A percentile compares a stretch with the other conserved stretches of the same genome.
Evolutionary conservation across 2,888 invertebrate genomes (phyloP).

Genomic region (Drosophila putrida): DNA sequence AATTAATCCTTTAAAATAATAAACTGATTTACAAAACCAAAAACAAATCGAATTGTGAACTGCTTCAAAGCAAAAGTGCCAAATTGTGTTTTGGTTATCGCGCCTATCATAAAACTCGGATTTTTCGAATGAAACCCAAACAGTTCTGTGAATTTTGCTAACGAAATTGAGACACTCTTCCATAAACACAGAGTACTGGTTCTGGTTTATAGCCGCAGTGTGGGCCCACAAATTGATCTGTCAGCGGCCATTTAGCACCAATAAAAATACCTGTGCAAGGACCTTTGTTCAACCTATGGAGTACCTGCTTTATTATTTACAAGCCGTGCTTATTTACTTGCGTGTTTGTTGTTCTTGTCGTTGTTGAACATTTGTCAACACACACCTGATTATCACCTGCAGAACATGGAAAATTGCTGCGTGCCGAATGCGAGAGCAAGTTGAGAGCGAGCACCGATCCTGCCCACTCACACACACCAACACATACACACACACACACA

Average conservation of each 20-base stretch:
- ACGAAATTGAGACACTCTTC: constrained; percentile 36
- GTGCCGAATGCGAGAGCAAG: constrained; percentile 25
- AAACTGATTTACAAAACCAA: constrained; percentile 14
- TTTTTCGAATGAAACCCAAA: constrained; percentile 55
- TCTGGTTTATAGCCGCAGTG: constrained; percentile 36
- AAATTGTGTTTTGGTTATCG: constrained; percentile 55
- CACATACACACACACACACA: constrained; percentile 1
- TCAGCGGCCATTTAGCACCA: constrained; percentile 67
- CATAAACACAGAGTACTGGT: constrained; percentile 7
- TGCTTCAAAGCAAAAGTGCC: not conserved
- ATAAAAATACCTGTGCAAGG: constrained; percentile 35
- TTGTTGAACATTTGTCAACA: constrained; percentile 66
- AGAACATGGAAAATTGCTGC: constrained; percentile 30
- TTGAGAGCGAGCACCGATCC: constrained; percentile 53
- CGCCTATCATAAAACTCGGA: constrained; percentile 73
- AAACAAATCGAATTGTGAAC: constrained; percentile 17
- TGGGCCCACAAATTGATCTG: constrained; percentile 69
- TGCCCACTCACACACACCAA: constrained; percentile 51
- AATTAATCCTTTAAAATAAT: constrained; percentile 16
- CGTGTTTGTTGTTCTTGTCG: constrained; percentile 44
- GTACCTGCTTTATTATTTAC: constrained; percentile 57
- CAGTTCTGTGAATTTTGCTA: constrained; percentile 58
- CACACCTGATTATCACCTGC: constrained; percentile 82
- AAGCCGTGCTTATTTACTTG: constrained; percentile 44
- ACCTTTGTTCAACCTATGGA: constrained; percentile 22